A percentile compares a stretch with the other conserved stretches of the same genome.
Evolutionary conservation across 1,140 invertebrate genomes (phyloP).

Genomic region (Drosophila bipectinata): DNA sequence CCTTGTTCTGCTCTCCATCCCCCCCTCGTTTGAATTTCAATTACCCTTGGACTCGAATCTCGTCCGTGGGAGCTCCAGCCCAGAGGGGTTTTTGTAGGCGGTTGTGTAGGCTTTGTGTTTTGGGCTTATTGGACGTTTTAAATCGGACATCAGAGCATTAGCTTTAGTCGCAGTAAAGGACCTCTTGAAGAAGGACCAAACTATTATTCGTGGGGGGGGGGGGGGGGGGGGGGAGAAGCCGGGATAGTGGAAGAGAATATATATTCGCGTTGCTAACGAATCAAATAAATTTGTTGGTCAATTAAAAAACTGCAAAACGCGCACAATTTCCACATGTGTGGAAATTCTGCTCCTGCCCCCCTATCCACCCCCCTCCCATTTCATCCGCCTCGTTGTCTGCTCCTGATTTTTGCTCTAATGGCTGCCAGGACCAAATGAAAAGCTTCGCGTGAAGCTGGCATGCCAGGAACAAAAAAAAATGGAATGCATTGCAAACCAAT

Average conservation of each 20-base stretch:
- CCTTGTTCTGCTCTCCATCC: slow-evolving; percentile 7
- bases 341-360: slow-evolving; percentile 7
- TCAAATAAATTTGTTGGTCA: slow-evolving; percentile 83
- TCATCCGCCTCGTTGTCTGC: slow-evolving; percentile 38
- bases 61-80: too few relatives aligned
- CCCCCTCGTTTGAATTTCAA: slow-evolving; percentile 62
- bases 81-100: background rate
- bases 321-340: slow-evolving; percentile 81
- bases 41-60: slow-evolving; percentile 29
- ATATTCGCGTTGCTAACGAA: slow-evolving; percentile 74
- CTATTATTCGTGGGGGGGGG: too few relatives aligned
- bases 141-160: slow-evolving; percentile 15
- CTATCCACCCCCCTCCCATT: background rate
- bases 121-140: slow-evolving; percentile 1
- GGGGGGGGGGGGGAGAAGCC: background rate
- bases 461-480: slow-evolving; percentile 46
- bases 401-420: slow-evolving; percentile 81
- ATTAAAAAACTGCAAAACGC: slow-evolving; percentile 83
- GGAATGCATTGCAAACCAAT: slow-evolving; percentile 70
- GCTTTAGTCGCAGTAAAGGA: slow-evolving; percentile 9
- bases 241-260: slow-evolving; percentile 48
- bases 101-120: background rate
- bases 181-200: background rate
- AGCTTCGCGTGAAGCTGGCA: slow-evolving; percentile 46
- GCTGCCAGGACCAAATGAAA: slow-evolving; percentile 78